Conservation (phyloP, 2,113 vertebrate genomes). For the Onychostoma macrolepis region DNA sequence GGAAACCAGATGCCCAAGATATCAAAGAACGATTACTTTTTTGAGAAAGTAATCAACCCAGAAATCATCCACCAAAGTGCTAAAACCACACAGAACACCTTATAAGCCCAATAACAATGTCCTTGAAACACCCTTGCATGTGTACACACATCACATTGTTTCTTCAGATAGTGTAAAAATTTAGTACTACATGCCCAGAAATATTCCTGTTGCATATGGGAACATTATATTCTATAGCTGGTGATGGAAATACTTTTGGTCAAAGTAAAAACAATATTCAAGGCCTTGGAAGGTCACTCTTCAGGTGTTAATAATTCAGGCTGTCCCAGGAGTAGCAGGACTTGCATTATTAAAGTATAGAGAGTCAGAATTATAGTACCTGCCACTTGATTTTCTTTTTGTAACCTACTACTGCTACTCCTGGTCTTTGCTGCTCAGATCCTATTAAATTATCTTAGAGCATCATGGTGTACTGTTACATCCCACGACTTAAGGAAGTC, state of each 20-base stretch:
- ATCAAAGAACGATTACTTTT: not conserved
- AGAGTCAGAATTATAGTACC: conserved; percentile 31
- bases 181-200: not conserved
- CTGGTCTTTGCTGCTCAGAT: conserved; percentile 43
- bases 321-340: conserved; percentile 22
- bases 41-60: not conserved
- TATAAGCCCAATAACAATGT: not conserved
- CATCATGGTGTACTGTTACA: conserved; percentile 45
- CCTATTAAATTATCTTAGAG: conserved; percentile 46
- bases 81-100: not conserved
- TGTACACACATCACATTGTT: not conserved
- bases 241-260: not conserved
- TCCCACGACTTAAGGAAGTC: conserved; percentile 40
- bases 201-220: not conserved
- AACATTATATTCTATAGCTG: not conserved
- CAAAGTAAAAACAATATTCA: conserved; percentile 17
- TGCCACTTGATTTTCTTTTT: conserved; percentile 45
- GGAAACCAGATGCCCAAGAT: not conserved
- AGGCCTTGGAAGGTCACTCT: not conserved
- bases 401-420: conserved; percentile 41
- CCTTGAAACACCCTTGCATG: not conserved
- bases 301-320: conserved; percentile 39
- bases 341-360: conserved; percentile 55
- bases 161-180: not conserved
- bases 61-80: not conserved